Conservation (phyloP, 1,140 invertebrate genomes). For the Pseudomyrmex gracilis region DNA sequence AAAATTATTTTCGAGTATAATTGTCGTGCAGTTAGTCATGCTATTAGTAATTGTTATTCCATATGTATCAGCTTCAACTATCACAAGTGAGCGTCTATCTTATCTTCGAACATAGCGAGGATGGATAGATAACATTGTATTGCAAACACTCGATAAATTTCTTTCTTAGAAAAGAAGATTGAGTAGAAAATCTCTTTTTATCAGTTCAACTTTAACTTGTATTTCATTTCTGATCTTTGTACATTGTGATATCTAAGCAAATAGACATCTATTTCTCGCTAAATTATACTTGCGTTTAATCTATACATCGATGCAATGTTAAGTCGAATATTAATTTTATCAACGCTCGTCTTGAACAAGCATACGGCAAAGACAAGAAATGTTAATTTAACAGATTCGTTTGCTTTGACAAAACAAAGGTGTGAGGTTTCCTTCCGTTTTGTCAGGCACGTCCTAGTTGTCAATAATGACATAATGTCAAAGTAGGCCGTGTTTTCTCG, state of each 20-base stretch:
- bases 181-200: slow-evolving; percentile 24
- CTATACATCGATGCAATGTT: neutral
- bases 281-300: neutral
- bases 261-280: neutral
- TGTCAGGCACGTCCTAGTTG: neutral
- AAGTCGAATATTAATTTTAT: neutral
- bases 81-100: too few species aligned
- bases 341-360: neutral
- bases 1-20: too few species aligned
- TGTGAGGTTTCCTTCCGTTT: slow-evolving; percentile 18
- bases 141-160: neutral
- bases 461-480: slow-evolving; percentile 3
- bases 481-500: neutral
- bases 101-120: too few species aligned
- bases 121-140: too few species aligned
- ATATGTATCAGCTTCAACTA: too few species aligned
- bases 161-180: neutral
- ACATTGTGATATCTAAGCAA: neutral
- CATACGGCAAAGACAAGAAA: neutral
- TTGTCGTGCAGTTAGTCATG: too few species aligned
- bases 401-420: slow-evolving; percentile 44
- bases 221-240: slow-evolving; percentile 43
- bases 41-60: too few species aligned
- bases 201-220: slow-evolving; percentile 8
- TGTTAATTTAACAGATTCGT: neutral